Base-by-base conservation (phyloP, 2,888 invertebrate species). In the Trachelus tabidus region DNA sequence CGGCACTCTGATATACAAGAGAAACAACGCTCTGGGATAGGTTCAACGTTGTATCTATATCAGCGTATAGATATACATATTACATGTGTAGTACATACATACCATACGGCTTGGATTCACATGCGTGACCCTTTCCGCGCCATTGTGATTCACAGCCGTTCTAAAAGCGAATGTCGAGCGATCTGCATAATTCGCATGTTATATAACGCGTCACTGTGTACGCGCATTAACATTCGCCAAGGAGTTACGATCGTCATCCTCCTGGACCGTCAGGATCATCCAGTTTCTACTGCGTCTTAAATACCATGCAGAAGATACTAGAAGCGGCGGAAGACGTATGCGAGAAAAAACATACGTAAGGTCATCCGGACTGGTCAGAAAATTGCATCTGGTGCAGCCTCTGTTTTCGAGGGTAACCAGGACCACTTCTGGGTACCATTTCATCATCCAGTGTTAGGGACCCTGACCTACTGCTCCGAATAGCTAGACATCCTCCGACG, bases 121-220 rank as follows among this genome's bases (percentile, higher is more conserved):
- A 82, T 83, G 87, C 86, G 85, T 86, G 85, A 85, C 83, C 83
- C 79, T 83, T 82, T 79, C 71, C 71, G 31, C 15, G 73, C 80
- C 80, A 80, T 83, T 83, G 83, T 80, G 80, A 83, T 82, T 81
- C 80, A 80, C 56, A 76, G 79, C 68, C 83, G 85, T 86, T 86
- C 85, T 86, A 86, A 86, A 86, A 87, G 86, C 86, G 89, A 88
- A 88, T 87, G 88, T 87, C 86, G 87, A 83, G 75, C 79, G 84
- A 87, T 86, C 87, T 85, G 88, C 88, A 88, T 88, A 88, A 88
- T 88, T 86, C 83, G 79, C 81, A 79, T 81, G 83, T 88, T 88
- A 88, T 86, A 83, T 87, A 88, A 88, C 82, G 77, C 75, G 56
- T 56, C 23, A 56, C 23, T 23, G 6, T 56, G 9, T 23, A 23